Evolutionary conservation across 2,797 vertebrate species (phyloP), one percentile per base, ranked within the genome.

Genomic region (Gobio occitaniae): DNA sequence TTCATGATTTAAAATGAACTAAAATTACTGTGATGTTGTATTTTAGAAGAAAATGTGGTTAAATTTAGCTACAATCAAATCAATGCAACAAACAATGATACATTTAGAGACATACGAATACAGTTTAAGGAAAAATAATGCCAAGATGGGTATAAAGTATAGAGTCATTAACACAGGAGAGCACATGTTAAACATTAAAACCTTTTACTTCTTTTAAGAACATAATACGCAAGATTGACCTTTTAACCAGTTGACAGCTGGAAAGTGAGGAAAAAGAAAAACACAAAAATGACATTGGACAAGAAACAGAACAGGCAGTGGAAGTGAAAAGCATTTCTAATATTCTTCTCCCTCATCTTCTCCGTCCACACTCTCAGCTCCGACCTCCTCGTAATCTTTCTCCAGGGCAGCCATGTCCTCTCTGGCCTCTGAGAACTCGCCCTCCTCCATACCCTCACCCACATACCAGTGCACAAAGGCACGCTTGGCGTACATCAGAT

Each of bases 351-450:
- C 91, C 13, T 90, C 91, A 21, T 91, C 90, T 52, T 91, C 91
- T 36, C 87, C 91, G n/a, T 92, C 91, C 25, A 86, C 19, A 61
- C 72, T 91, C 6, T 90, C 91, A 75, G 84, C 90, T 8, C 88
- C 91, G 54, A 91, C 96, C 94, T 91, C 92, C 61, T 93, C 91
- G 54, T 92, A 93, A 91, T 92, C 91, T 44, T 93, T 92, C 89
- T 93, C 93, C 78, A 93, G 89, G 54, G 92, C 92, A 11, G 74
- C 74, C 74, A 77, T 77, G 74, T 77, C 74, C 32, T 77, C 74
- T 77, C 74, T 77, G 74, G 74, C 74, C 32, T 77, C 74, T n/a
- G 74, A 77, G 74, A 77, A 77, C 52, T 77, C 74, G 0, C 74
- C 74, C 74, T 77, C 74, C 74, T 77, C 74, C 74, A 77, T 77